Percentiles rank a stretch among this genome's conserved stretches.
Conservation (phyloP, 2,888 invertebrate genomes). For the Azorinus chamasolen region DNA sequence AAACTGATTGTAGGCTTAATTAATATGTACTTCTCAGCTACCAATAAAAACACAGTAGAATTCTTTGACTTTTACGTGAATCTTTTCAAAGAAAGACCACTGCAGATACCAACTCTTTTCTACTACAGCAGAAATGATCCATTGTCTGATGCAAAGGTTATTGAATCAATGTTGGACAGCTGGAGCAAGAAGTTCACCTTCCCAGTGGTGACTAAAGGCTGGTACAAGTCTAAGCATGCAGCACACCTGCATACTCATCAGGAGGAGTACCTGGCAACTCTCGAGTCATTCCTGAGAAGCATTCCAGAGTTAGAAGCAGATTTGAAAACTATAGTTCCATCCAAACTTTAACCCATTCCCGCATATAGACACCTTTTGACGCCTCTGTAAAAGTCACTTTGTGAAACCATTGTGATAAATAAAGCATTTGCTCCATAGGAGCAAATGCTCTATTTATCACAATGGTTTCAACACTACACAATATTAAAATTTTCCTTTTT, state of each 20-base stretch:
- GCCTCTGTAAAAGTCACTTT: no score
- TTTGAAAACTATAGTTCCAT: not conserved
- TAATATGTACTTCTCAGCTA: conserved; percentile 68
- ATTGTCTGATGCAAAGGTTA: conserved; percentile 67
- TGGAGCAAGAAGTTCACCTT: conserved; percentile 61
- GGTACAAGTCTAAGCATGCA: conserved; percentile 70
- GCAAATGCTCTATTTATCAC: no score
- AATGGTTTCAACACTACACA: no score
- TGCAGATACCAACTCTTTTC: conserved; percentile 70
- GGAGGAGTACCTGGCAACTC: conserved; percentile 51
- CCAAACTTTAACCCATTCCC: no score
- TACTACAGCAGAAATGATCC: conserved; percentile 73
- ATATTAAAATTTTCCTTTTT: no score
- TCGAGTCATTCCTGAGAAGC: conserved; percentile 35
- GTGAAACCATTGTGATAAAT: no score
- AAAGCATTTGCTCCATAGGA: no score
- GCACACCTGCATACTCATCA: conserved; percentile 59
- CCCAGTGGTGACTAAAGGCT: conserved; percentile 52
- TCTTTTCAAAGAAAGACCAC: conserved; percentile 62
- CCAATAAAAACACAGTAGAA: conserved; percentile 69
- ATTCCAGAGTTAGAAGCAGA: conserved; percentile 28
- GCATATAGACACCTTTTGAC: no score
- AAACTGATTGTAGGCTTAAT: conserved; percentile 47
- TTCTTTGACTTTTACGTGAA: conserved; percentile 70
- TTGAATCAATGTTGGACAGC: conserved; percentile 55